These are phyloP conservation scores for Agrochola lota DNA, from an alignment of 2,888 invertebrate genomes.

Conservation along the genomic window DNA sequence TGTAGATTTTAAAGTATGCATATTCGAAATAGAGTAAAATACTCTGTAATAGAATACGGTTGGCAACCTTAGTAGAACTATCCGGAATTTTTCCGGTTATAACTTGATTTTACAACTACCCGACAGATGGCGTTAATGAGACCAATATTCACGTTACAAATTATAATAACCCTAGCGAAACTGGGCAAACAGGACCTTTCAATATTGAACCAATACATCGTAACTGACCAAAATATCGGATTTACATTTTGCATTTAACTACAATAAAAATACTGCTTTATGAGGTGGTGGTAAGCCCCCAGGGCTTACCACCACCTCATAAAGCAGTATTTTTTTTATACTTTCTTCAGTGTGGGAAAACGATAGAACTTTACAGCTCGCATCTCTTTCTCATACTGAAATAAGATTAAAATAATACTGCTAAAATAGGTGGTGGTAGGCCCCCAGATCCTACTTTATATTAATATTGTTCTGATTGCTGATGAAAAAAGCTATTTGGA, in stretches of 20 bases:
- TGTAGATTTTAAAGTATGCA: too few species aligned
- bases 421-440: too few species aligned
- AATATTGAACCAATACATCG: slow-evolving; percentile 4
- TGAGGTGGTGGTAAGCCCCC: too few species aligned
- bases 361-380: too few species aligned
- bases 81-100: neutral
- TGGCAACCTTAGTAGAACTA: neutral
- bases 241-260: slow-evolving; percentile 19
- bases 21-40: neutral
- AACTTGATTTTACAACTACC: neutral
- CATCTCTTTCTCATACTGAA: too few species aligned
- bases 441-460: neutral
- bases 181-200: neutral
- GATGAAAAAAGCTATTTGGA: neutral
- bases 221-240: slow-evolving; percentile 33
- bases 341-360: too few species aligned
- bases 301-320: too few species aligned
- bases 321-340: too few species aligned
- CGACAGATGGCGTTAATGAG: slow-evolving; percentile 32
- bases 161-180: neutral
- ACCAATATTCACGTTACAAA: neutral
- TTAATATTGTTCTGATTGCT: neutral
- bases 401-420: too few species aligned
- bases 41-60: neutral
- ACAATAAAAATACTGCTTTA: too few species aligned